phyloP scores from a whole-genome alignment of 2,888 invertebrate genomes.

The Cynaeus angustus region DNA sequence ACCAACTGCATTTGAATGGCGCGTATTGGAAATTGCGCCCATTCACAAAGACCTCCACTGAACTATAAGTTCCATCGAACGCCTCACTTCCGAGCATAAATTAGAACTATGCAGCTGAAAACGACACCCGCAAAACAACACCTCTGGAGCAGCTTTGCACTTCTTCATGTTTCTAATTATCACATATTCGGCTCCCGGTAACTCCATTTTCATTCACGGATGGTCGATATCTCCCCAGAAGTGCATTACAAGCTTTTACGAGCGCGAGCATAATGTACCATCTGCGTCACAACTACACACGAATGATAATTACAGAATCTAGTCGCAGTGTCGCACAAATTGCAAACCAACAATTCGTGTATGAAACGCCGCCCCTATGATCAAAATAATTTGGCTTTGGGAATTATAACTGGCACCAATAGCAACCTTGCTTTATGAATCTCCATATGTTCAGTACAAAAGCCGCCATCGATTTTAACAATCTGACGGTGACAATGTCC shows the following conservation, averaged over 20 bases:
- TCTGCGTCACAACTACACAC: constrained; percentile 36
- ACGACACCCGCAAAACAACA: not conserved
- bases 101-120: not conserved
- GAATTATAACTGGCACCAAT: constrained; percentile 12
- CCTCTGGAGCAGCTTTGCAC: too few species aligned
- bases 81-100: not conserved
- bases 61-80: not conserved
- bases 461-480: constrained; percentile 25
- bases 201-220: constrained; percentile 15
- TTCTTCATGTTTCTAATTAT: constrained; percentile 3
- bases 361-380: not conserved
- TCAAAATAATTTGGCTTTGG: not conserved
- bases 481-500: constrained; percentile 31
- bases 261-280: constrained; percentile 28
- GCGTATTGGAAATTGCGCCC: not conserved
- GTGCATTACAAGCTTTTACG: constrained; percentile 26
- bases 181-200: not conserved
- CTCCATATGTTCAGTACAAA: constrained; percentile 25
- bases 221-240: constrained; percentile 16
- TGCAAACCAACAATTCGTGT: constrained; percentile 26
- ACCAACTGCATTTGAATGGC: not conserved
- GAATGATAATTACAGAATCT: constrained; percentile 39
- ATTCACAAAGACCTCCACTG: not conserved
- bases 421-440: constrained; percentile 21
- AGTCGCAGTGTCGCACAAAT: constrained; percentile 22